Base-by-base conservation (phyloP, 2,113 vertebrate genomes). In the Anoplopoma fimbria region DNA sequence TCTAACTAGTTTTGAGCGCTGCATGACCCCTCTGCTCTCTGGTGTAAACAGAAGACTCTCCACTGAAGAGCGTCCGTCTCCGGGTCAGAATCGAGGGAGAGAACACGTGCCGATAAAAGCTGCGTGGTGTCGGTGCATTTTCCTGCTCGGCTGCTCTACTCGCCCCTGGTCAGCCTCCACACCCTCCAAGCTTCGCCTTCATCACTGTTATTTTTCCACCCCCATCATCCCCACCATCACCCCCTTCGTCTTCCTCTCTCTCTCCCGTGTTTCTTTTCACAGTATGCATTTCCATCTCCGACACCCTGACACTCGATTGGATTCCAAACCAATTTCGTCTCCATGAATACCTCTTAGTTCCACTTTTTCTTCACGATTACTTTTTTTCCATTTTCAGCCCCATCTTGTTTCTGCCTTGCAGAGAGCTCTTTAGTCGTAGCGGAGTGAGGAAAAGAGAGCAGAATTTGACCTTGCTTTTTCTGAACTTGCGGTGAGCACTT, bases 321-420 rank as follows among this genome's bases (percentile, higher is more conserved):
- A 84, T 83, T 87, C 76, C 47, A 73, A 81, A 79, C 79, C 83
- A 83, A 89, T 86, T 89, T 84, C 51, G 63, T 64, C 63, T 68
- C 69, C 55, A 49, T 79, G 73, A 88, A 84, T 82, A 70, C 72
- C 64, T 79, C 57, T 86, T 87, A 81, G 84, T 87, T 89, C 81
- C 57, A 51, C 82, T 83, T 75, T 80, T 58, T 19, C 1, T 40
- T 40, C 38, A 60, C 72, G 61, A 81, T 88, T 87, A 81, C 63
- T 80, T 88, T 80, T 40, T 36, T 7, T 36, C 40, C 31, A 77
- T 77, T 84, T 86, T 57, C 77, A 74, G 76, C 36, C 33, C 12
- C 23, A 10, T 80, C 25, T 57, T 27, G 51, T 69, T 45, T 64
- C 57, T 42, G 17, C 74, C 49, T 49, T 19, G 49, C 61, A 36